phyloP scores from a whole-genome alignment of 2,888 invertebrate genomes.

The Smittia sp. region DNA sequence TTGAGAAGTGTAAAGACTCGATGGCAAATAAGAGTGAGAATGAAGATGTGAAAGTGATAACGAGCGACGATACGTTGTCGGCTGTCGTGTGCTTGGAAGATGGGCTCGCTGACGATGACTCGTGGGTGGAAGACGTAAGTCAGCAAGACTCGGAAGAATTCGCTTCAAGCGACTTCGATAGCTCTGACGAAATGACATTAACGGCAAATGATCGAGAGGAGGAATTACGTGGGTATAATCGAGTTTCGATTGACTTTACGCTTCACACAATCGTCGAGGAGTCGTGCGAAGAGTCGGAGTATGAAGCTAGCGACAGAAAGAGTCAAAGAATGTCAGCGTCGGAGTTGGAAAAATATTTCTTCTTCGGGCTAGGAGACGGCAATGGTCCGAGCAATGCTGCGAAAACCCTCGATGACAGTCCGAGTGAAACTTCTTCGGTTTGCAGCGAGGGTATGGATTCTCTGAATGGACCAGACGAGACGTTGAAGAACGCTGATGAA shows the following conservation, averaged over 20 bases:
- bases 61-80: slow-evolving; percentile 67
- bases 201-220: slow-evolving; percentile 72
- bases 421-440: slow-evolving; percentile 79
- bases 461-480: slow-evolving; percentile 61
- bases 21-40: slow-evolving; percentile 19
- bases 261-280: slow-evolving; percentile 92
- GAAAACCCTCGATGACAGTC: slow-evolving; percentile 53
- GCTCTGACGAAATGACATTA: slow-evolving; percentile 61
- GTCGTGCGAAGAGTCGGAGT: slow-evolving; percentile 90
- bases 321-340: slow-evolving; percentile 62
- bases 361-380: slow-evolving; percentile 78
- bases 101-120: slow-evolving; percentile 85
- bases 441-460: slow-evolving; percentile 81
- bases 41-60: slow-evolving; percentile 66
- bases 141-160: slow-evolving; percentile 67
- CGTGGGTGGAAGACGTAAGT: slow-evolving; percentile 86
- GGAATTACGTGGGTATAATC: slow-evolving; percentile 77
- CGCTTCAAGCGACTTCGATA: slow-evolving; percentile 65
- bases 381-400: slow-evolving; percentile 45
- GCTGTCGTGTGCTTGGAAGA: slow-evolving; percentile 76
- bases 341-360: slow-evolving; percentile 87
- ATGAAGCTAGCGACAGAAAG: slow-evolving; percentile 54
- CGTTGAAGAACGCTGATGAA: slow-evolving; percentile 57
- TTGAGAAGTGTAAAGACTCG: not conserved
- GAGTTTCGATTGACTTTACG: slow-evolving; percentile 81